Conservation (phyloP, 1,140 invertebrate species). For the Megathymus violae region DNA sequence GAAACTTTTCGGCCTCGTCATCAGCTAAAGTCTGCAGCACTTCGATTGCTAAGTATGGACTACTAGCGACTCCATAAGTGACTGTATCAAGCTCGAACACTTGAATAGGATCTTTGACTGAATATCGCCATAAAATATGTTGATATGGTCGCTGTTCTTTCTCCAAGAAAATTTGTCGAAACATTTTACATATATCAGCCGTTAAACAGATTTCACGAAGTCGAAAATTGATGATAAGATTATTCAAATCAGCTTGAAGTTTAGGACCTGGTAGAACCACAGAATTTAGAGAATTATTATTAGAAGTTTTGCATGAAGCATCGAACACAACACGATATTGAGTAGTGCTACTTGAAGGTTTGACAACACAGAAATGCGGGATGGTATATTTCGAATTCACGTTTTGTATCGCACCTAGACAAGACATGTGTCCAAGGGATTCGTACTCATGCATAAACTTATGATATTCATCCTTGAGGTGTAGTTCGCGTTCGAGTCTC, state of each 20-base stretch:
- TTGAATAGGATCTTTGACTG: not conserved
- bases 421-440: slow-evolving; percentile 4
- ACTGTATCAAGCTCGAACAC: slow-evolving; percentile 10
- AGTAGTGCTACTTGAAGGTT: slow-evolving; percentile 18
- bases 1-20: not conserved
- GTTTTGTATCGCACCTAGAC: not conserved
- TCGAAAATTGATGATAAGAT: slow-evolving; percentile 14
- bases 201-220: slow-evolving; percentile 7
- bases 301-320: slow-evolving; percentile 7
- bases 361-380: not conserved
- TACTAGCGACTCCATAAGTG: slow-evolving; percentile 15
- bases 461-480: not conserved
- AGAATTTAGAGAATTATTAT: slow-evolving; percentile 12
- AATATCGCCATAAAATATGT: slow-evolving; percentile 10
- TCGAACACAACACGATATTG: slow-evolving; percentile 28
- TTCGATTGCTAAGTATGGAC: slow-evolving; percentile 5
- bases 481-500: not conserved
- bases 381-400: slow-evolving; percentile 8
- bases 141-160: slow-evolving; percentile 5
- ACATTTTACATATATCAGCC: slow-evolving; percentile 18
- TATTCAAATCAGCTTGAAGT: slow-evolving; percentile 14
- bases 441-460: slow-evolving; percentile 9
- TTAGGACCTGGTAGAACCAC: slow-evolving; percentile 4
- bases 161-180: slow-evolving; percentile 5
- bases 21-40: slow-evolving; percentile 1